A percentile compares a stretch with the other conserved stretches of the same genome.
phyloP scores from a whole-genome alignment of 2,888 invertebrate species.

The Willowsia nigromaculata region DNA sequence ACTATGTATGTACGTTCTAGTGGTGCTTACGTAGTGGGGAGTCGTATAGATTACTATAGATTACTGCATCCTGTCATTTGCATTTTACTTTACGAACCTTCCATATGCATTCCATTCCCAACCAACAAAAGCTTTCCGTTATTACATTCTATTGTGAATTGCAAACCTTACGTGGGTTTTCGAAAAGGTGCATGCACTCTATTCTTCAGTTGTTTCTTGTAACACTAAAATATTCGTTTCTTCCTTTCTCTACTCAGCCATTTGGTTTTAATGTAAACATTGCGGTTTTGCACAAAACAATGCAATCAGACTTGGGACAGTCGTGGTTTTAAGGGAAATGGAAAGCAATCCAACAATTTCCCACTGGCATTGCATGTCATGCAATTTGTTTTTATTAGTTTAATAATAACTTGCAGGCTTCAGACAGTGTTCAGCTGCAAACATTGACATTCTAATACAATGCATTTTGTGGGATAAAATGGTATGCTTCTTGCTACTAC shows the following conservation, averaged over 20 bases:
- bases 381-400: constrained; percentile 20
- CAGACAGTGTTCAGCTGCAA: not conserved
- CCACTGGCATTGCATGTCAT: not conserved
- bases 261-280: not conserved
- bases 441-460: not conserved
- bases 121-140: too few relatives aligned
- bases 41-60: not conserved
- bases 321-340: not conserved
- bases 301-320: not conserved
- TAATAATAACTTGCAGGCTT: not conserved
- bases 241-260: not conserved
- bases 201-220: not conserved
- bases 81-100: not conserved
- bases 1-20: not conserved
- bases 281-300: not conserved
- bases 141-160: not conserved
- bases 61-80: not conserved
- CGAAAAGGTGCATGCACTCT: not conserved
- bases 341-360: not conserved
- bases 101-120: too few relatives aligned
- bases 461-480: not conserved
- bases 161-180: not conserved
- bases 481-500: not conserved
- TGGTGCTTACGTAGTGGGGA: not conserved
- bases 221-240: not conserved